These are phyloP conservation scores for Pungitius pungitius DNA, from an alignment of 2,113 vertebrate genomes.

Conservation along the genomic window DNA sequence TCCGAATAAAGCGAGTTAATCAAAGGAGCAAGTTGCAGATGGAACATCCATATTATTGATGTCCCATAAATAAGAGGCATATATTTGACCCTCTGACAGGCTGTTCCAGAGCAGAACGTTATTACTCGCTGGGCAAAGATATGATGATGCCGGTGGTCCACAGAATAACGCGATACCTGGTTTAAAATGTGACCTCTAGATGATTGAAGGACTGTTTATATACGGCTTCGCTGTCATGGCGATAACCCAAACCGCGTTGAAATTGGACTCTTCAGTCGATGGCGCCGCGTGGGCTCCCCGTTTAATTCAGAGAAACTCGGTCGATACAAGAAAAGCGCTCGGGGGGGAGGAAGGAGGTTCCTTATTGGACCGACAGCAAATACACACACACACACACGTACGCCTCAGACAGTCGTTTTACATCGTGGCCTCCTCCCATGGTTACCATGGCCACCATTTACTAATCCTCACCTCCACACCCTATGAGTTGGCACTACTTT, in stretches of 20 bases:
- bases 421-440: neutral
- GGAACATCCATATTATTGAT: slow-evolving; percentile 75
- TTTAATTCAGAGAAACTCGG: slow-evolving; percentile 37
- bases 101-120: slow-evolving; percentile 42
- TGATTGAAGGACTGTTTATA: too few species aligned
- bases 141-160: slow-evolving; percentile 1
- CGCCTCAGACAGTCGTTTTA: neutral
- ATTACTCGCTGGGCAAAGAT: slow-evolving; percentile 23
- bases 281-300: slow-evolving; percentile 41
- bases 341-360: slow-evolving; percentile 21
- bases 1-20: slow-evolving; percentile 78
- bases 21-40: slow-evolving; percentile 70
- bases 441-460: neutral
- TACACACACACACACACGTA: neutral
- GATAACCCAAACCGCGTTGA: slow-evolving; percentile 55
- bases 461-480: neutral
- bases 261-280: slow-evolving; percentile 55
- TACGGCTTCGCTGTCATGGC: slow-evolving; percentile 55
- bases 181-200: neutral
- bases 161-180: neutral
- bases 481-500: too few species aligned
- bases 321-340: slow-evolving; percentile 25
- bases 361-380: neutral
- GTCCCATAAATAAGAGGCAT: slow-evolving; percentile 73
- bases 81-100: slow-evolving; percentile 62